Conservation (phyloP, 1,140 invertebrate species). For the Trinorchestia longiramus region DNA sequence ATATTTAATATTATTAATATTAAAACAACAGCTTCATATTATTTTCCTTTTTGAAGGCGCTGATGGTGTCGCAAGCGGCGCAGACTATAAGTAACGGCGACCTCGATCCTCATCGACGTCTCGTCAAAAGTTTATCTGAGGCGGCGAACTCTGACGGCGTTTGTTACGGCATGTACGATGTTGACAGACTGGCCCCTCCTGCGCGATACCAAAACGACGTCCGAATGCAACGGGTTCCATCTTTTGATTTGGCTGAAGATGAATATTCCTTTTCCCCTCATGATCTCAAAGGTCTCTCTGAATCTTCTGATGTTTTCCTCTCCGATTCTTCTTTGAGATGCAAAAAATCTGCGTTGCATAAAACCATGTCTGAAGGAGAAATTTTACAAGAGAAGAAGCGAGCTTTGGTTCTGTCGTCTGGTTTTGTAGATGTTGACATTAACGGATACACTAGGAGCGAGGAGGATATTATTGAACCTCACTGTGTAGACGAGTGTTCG, state of each 20-base stretch:
- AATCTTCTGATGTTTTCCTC: conserved; percentile 22
- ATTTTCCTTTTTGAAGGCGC: conserved; percentile 72
- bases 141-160: conserved; percentile 71
- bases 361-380: conserved; percentile 85
- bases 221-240: conserved; percentile 21
- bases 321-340: conserved; percentile 1
- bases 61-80: conserved; percentile 89
- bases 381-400: conserved; percentile 77
- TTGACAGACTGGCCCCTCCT: conserved; percentile 61
- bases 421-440: conserved; percentile 68
- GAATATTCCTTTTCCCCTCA: conserved; percentile 44
- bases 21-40: neutral
- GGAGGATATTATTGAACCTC: conserved; percentile 66
- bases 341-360: conserved; percentile 75
- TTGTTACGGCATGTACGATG: conserved; percentile 65
- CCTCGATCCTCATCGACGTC: conserved; percentile 72
- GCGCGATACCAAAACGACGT: conserved; percentile 34
- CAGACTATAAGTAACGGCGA: conserved; percentile 84
- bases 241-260: conserved; percentile 40
- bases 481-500: conserved; percentile 64
- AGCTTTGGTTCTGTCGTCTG: conserved; percentile 67
- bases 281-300: neutral
- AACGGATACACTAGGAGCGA: conserved; percentile 62
- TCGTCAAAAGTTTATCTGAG: conserved; percentile 87
- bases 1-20: no score